A percentile compares a stretch with the other conserved stretches of the same genome.
phyloP scores from a whole-genome alignment of 2,888 invertebrate genomes.

The Lymantria dispar region DNA sequence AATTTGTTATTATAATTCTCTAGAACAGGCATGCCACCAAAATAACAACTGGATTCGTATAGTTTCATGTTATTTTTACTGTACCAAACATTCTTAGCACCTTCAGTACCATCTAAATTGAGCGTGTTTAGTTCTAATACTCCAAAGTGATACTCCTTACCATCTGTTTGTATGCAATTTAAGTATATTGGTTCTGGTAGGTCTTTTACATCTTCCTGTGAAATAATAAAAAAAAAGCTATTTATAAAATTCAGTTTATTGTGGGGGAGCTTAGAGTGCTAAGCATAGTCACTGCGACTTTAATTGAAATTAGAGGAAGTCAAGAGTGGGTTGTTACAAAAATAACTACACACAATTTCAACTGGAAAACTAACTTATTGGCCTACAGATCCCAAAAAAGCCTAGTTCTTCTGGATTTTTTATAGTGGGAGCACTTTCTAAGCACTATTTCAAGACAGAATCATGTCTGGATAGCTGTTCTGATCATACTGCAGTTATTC shows the following conservation, averaged over 20 bases:
- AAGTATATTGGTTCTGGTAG: conserved; percentile 90
- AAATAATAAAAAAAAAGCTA: conserved; percentile 11
- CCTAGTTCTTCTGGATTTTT: too few species aligned
- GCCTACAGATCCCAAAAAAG: too few species aligned
- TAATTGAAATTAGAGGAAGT: too few species aligned
- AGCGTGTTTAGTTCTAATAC: conserved; percentile 93
- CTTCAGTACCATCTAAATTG: conserved; percentile 82
- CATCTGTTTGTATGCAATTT: conserved; percentile 92
- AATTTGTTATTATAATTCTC: conserved; percentile 90
- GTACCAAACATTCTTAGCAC: conserved; percentile 91
- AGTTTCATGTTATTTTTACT: conserved; percentile 84
- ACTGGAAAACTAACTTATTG: too few species aligned
- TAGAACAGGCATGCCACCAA: conserved; percentile 84
- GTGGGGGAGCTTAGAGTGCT: too few species aligned
- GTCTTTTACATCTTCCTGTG: conserved; percentile 82
- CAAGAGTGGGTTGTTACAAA: too few species aligned
- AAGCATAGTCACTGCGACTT: too few species aligned
- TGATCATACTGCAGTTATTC: too few species aligned
- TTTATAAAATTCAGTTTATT: not conserved
- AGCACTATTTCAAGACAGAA: too few species aligned
- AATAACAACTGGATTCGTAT: conserved; percentile 85
- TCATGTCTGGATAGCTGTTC: too few species aligned
- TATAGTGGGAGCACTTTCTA: too few species aligned
- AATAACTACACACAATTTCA: too few species aligned
- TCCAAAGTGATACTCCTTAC: conserved; percentile 89